These are phyloP conservation scores for Eulithis testata DNA, from an alignment of 2,888 invertebrate species.

Conservation along the genomic window DNA sequence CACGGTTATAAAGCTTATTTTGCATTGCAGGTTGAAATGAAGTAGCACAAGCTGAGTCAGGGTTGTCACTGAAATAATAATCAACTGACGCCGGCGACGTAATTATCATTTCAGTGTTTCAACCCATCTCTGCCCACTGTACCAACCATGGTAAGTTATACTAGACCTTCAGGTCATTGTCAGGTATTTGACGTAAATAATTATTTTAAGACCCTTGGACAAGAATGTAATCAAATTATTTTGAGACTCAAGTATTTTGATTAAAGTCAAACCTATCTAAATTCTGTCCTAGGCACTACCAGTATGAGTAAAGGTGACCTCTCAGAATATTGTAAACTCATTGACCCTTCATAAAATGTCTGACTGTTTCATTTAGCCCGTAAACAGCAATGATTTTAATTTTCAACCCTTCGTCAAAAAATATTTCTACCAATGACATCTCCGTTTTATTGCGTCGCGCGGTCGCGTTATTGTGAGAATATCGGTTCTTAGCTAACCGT, in stretches of 20 bases:
- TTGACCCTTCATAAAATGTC: too few relatives aligned
- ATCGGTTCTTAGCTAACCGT: too few relatives aligned
- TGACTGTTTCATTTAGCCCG: too few relatives aligned
- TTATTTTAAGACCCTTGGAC: conserved; percentile 26
- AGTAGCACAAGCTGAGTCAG: conserved; percentile 42
- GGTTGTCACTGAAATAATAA: conserved; percentile 57
- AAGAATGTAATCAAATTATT: conserved; percentile 36
- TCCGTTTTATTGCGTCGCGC: too few relatives aligned
- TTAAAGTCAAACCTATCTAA: neutral
- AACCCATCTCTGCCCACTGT: conserved; percentile 39
- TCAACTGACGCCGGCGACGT: conserved; percentile 41
- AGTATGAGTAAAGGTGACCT: neutral
- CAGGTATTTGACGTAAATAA: conserved; percentile 12
- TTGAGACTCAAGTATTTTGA: neutral
- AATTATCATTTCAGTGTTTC: conserved; percentile 41
- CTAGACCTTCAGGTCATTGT: neutral
- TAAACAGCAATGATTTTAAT: too few relatives aligned
- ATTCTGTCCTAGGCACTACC: neutral
- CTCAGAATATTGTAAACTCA: too few relatives aligned
- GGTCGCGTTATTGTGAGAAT: too few relatives aligned
- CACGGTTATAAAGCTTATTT: conserved; percentile 14
- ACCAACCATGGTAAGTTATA: conserved; percentile 3
- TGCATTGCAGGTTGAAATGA: neutral
- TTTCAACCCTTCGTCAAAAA: too few relatives aligned
- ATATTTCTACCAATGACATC: too few relatives aligned